These are phyloP conservation scores for Sylvilagus floridanus DNA, from an alignment of 2,797 vertebrate genomes.

Conservation along the genomic window DNA sequence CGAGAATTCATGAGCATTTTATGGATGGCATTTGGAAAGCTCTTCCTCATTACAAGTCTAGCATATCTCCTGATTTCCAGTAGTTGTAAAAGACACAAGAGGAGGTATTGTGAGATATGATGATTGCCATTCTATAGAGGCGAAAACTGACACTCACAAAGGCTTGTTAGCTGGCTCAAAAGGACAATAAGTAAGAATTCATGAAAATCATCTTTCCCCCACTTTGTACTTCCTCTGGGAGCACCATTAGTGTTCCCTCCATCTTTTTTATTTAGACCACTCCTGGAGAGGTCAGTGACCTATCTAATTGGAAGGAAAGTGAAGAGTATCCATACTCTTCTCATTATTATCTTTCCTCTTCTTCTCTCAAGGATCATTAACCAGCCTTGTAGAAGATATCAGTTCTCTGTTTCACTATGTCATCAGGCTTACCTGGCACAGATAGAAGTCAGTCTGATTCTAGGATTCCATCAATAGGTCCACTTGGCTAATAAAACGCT, in stretches of 20 bases:
- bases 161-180: neutral
- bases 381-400: neutral
- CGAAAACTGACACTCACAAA: neutral
- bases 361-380: neutral
- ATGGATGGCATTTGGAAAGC: constrained; percentile 10
- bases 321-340: neutral
- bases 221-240: neutral
- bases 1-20: constrained; percentile 46
- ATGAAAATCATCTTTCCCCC: neutral
- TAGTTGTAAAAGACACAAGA: neutral
- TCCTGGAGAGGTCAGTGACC: neutral
- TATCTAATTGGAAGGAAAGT: neutral
- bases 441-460: neutral
- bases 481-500: neutral
- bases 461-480: neutral
- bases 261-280: neutral
- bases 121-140: neutral
- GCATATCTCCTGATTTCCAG: constrained; percentile 9
- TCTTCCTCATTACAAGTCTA: neutral
- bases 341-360: neutral
- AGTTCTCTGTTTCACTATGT: neutral
- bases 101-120: neutral
- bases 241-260: neutral
- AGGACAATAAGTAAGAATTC: neutral
- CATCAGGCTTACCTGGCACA: neutral